Conservation (phyloP, 2,113 vertebrate species). For the Pygathrix nemaeus region DNA sequence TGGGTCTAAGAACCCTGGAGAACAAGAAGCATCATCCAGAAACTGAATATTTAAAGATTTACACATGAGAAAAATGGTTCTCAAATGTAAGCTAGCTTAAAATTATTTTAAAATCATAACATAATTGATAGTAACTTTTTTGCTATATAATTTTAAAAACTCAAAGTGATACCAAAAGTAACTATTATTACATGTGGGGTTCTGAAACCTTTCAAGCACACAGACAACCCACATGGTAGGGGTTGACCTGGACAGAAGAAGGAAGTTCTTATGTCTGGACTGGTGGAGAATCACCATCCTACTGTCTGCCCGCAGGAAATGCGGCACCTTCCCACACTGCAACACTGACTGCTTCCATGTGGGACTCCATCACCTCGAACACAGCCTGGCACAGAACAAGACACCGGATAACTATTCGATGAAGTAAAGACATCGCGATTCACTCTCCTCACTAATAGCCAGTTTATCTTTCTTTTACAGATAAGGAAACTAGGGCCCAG, state of each 20-base stretch:
- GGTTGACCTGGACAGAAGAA: background rate
- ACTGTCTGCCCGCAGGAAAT: background rate
- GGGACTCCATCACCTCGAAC: background rate
- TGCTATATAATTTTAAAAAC: background rate
- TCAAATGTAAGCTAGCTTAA: background rate
- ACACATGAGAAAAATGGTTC: background rate
- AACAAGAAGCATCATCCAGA: background rate
- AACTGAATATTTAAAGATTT: background rate
- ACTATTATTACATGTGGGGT: too few relatives aligned
- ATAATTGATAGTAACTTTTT: background rate
- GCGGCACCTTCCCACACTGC: background rate
- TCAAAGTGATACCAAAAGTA: background rate
- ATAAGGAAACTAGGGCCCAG: background rate
- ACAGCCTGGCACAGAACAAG: background rate
- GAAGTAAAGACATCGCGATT: background rate
- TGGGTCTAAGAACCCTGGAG: background rate
- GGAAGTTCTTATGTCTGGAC: background rate
- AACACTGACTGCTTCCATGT: background rate
- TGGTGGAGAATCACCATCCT: background rate
- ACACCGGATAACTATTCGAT: background rate
- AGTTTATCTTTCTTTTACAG: background rate
- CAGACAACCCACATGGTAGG: background rate
- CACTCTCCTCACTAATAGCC: background rate
- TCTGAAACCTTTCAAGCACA: background rate
- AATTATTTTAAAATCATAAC: background rate